These are phyloP conservation scores for Platyrinchus mystaceus DNA, from an alignment of 2,797 vertebrate genomes.

Conservation along the genomic window DNA sequence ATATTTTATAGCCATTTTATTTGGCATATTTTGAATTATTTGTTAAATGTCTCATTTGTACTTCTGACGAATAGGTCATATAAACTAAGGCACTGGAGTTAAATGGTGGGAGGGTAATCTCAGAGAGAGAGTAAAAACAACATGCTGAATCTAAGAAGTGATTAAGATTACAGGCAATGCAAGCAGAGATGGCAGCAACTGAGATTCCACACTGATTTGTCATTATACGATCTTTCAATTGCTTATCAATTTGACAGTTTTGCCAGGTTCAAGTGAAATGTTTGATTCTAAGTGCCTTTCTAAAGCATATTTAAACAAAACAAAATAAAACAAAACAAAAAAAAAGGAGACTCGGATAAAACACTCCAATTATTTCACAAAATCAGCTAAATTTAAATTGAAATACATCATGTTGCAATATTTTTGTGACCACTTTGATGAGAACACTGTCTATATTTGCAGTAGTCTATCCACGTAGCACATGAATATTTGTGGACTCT, in stretches of 20 bases:
- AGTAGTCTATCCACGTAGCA: background rate
- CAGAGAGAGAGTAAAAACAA: background rate
- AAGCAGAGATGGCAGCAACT: background rate
- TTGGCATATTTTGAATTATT: background rate
- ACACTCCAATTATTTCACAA: background rate
- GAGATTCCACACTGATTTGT: background rate
- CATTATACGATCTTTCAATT: background rate
- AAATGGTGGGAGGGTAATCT: background rate
- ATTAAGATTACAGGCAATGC: background rate
- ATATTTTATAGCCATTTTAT: background rate
- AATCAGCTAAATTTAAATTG: background rate
- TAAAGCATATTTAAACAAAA: background rate
- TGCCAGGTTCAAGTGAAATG: background rate
- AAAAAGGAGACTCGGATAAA: background rate
- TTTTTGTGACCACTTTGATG: background rate
- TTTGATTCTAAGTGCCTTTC: background rate
- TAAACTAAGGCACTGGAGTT: background rate
- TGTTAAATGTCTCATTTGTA: background rate
- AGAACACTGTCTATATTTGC: background rate
- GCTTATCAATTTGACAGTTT: background rate
- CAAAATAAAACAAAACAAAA: background rate
- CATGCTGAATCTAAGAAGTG: background rate
- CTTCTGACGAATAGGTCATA: background rate
- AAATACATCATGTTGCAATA: background rate
- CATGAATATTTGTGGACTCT: background rate